Conservation (phyloP, 2,797 vertebrate genomes). For the Apodemus agrarius region DNA sequence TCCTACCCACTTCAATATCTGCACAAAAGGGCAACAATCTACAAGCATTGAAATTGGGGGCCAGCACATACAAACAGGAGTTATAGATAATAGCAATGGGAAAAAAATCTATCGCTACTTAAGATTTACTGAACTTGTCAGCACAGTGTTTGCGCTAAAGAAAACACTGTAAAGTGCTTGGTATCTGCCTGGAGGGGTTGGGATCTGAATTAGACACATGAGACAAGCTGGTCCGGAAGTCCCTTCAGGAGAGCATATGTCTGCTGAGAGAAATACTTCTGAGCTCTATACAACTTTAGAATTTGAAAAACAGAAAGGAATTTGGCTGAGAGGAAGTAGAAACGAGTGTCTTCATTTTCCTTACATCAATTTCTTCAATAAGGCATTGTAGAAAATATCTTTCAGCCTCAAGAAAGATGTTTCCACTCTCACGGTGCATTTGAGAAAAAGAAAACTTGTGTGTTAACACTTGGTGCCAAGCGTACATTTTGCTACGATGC, state of each 20-base stretch:
- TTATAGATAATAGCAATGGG: background rate
- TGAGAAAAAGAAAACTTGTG: conserved; percentile 65
- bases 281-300: conserved; percentile 23
- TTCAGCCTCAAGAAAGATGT: conserved; percentile 71
- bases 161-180: conserved; percentile 59
- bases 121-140: conserved; percentile 64
- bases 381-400: conserved; percentile 69
- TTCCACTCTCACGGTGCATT: conserved; percentile 50
- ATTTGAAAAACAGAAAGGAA: conserved; percentile 55
- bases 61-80: background rate
- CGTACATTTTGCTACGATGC: background rate
- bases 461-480: conserved; percentile 42
- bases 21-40: background rate
- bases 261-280: background rate
- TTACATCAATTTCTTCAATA: conserved; percentile 71
- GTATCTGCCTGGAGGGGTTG: conserved; percentile 60
- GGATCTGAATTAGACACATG: conserved; percentile 66
- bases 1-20: background rate
- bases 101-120: conserved; percentile 36
- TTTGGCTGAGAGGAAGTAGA: conserved; percentile 44
- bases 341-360: conserved; percentile 55
- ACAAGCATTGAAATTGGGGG: background rate
- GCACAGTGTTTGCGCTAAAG: conserved; percentile 47
- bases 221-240: conserved; percentile 65
- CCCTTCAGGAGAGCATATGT: conserved; percentile 32